These are phyloP conservation scores for Montifringilla adamsi DNA, from an alignment of 2,113 vertebrate species.

Conservation along the genomic window DNA sequence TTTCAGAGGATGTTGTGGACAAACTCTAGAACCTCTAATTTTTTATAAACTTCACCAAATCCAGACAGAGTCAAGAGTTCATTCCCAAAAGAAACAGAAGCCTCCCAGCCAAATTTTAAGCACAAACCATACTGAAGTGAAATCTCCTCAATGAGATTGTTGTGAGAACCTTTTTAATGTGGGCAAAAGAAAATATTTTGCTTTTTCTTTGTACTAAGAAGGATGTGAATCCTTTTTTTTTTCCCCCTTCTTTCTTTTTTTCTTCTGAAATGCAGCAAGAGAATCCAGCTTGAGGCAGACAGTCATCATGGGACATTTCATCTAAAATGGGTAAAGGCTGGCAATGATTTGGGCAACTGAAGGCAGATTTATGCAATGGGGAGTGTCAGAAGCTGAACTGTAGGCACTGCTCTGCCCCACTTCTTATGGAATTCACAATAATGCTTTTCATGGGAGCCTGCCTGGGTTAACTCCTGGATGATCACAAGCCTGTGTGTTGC, in stretches of 20 bases:
- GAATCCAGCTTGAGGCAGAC: neutral
- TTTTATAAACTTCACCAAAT: neutral
- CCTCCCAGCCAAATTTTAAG: neutral
- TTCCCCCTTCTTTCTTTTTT: neutral
- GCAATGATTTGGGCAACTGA: neutral
- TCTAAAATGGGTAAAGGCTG: neutral
- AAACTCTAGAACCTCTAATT: neutral
- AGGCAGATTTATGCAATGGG: neutral
- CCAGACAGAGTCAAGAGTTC: neutral
- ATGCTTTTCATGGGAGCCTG: neutral
- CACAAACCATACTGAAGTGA: neutral
- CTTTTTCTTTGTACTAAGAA: neutral
- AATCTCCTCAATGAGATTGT: neutral
- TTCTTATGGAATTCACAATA: neutral
- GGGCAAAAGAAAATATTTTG: neutral
- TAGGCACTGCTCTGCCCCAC: neutral
- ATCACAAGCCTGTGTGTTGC: neutral
- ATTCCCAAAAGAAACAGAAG: neutral
- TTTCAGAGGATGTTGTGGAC: neutral
- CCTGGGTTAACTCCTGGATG: neutral
- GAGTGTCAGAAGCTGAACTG: neutral
- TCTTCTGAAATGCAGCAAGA: neutral
- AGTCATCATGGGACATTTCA: neutral
- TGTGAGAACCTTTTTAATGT: neutral
- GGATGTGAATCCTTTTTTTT: neutral